A percentile compares a stretch with the other conserved stretches of the same genome.
Evolutionary conservation across 2,797 vertebrate genomes (phyloP).

Genomic region (Sebastes ruberrimus): DNA sequence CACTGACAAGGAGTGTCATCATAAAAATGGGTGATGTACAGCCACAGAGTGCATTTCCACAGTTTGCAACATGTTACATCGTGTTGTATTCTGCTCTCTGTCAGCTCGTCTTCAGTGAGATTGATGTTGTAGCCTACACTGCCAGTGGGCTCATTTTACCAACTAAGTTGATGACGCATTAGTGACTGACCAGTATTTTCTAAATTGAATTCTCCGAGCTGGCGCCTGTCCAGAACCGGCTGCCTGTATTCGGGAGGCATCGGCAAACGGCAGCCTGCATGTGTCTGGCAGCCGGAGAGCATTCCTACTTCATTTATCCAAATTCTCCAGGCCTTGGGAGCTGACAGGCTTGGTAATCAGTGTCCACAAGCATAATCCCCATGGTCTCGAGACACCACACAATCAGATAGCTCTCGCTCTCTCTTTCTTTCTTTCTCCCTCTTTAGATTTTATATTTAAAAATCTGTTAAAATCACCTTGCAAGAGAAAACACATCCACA

Average conservation of each 20-base stretch:
- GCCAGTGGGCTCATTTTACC: conserved; percentile 66
- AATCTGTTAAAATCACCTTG: conserved; percentile 48
- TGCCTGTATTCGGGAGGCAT: conserved; percentile 73
- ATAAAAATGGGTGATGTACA: conserved; percentile 20
- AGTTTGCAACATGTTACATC: conserved; percentile 45
- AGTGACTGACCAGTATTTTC: conserved; percentile 77
- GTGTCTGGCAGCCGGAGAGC: conserved; percentile 73
- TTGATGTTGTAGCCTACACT: conserved; percentile 59
- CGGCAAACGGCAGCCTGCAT: conserved; percentile 71
- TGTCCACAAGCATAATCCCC: conserved; percentile 76
- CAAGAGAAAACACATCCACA: conserved; percentile 41
- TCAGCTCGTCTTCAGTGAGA: conserved; percentile 68
- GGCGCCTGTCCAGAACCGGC: conserved; percentile 67
- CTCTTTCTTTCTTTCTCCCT: not conserved
- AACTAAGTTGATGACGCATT: conserved; percentile 74
- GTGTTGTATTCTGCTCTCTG: conserved; percentile 48
- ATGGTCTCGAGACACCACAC: conserved; percentile 64
- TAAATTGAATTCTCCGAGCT: conserved; percentile 75
- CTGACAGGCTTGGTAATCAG: conserved; percentile 80
- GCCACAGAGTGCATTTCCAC: conserved; percentile 31
- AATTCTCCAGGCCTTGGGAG: conserved; percentile 74
- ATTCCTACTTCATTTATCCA: conserved; percentile 77
- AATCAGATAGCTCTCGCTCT: conserved; percentile 49
- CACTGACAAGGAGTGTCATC: not conserved
- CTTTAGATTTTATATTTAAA: conserved; percentile 24